Evolutionary conservation across 1,140 invertebrate genomes (phyloP).

Genomic region (Neuroterus valhalla): DNA sequence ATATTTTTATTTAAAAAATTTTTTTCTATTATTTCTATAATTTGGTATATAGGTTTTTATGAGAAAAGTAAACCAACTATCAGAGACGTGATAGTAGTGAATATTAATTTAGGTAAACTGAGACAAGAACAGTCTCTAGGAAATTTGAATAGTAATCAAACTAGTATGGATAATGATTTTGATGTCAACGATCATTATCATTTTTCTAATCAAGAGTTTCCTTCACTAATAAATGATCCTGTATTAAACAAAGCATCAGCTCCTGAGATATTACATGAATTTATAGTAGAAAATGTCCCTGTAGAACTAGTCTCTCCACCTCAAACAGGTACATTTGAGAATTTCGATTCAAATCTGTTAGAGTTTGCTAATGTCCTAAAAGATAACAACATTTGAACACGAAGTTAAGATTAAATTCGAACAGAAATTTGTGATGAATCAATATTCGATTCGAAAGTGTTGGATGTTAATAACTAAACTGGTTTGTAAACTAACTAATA

Average conservation of each 20-base stretch:
- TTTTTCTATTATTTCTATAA: slow-evolving; percentile 26
- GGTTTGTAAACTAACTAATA: slow-evolving; percentile 31
- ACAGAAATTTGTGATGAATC: slow-evolving; percentile 10
- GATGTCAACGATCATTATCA: slow-evolving; percentile 28
- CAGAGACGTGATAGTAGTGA: slow-evolving; percentile 23
- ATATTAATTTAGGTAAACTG: too few relatives aligned
- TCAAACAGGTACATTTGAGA: slow-evolving; percentile 28
- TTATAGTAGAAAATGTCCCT: slow-evolving; percentile 28
- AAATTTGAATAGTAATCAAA: slow-evolving; percentile 31
- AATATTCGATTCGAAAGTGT: slow-evolving; percentile 30
- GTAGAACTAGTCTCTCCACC: slow-evolving; percentile 22
- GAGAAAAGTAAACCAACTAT: too few relatives aligned
- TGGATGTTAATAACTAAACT: slow-evolving; percentile 26
- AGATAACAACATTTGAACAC: slow-evolving; percentile 4
- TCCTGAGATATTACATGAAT: slow-evolving; percentile 24
- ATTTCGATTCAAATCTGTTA: slow-evolving; percentile 22
- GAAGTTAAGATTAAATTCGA: too few relatives aligned
- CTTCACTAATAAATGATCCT: too few relatives aligned
- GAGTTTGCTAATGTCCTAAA: slow-evolving; percentile 15
- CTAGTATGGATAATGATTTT: slow-evolving; percentile 19
- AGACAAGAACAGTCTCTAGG: too few relatives aligned
- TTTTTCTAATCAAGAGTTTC: too few relatives aligned
- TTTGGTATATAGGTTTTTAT: slow-evolving; percentile 21
- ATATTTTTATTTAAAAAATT: slow-evolving; percentile 31
- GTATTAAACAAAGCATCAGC: too few relatives aligned